A percentile compares a stretch with the other conserved stretches of the same genome.
phyloP scores from a whole-genome alignment of 1,140 invertebrate genomes.

The Manduca sexta region DNA sequence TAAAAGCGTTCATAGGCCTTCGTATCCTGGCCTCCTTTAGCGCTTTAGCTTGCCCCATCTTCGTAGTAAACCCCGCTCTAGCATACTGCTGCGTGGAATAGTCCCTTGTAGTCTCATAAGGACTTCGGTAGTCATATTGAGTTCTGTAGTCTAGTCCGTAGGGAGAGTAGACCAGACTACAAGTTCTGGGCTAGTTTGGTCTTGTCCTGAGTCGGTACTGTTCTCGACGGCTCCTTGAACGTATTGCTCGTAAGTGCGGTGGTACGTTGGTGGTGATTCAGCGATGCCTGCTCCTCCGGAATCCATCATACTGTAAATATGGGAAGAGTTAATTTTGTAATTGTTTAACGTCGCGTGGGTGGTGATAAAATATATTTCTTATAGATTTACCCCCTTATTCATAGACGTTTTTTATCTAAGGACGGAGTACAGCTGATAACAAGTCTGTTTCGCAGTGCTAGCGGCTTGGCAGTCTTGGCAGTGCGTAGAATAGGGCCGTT shows the following conservation, averaged over 20 bases:
- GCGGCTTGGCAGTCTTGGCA: too few species aligned
- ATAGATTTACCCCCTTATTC: too few species aligned
- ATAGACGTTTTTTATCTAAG: too few species aligned
- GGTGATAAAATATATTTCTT: too few species aligned
- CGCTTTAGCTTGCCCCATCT: conserved; percentile 73
- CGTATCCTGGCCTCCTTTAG: conserved; percentile 90
- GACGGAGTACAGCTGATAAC: too few species aligned
- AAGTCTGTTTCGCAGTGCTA: too few species aligned
- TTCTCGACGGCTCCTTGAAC: conserved; percentile 67
- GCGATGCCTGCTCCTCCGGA: conserved; percentile 59
- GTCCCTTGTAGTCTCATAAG: conserved; percentile 62
- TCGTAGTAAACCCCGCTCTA: conserved; percentile 62
- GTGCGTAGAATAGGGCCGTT: too few species aligned
- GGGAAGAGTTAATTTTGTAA: background rate
- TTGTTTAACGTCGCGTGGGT: too few species aligned
- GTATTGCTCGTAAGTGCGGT: conserved; percentile 69
- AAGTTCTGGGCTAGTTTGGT: conserved; percentile 57
- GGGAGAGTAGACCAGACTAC: conserved; percentile 58
- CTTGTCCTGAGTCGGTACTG: conserved; percentile 57
- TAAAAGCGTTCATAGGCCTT: conserved; percentile 95
- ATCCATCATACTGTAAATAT: conserved; percentile 65
- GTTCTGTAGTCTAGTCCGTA: conserved; percentile 65
- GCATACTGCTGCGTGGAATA: conserved; percentile 63
- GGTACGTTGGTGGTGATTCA: conserved; percentile 67
- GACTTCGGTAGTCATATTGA: conserved; percentile 64